Evolutionary conservation across 2,888 invertebrate genomes (phyloP).

Genomic region (Flabesymbios commensalis): DNA sequence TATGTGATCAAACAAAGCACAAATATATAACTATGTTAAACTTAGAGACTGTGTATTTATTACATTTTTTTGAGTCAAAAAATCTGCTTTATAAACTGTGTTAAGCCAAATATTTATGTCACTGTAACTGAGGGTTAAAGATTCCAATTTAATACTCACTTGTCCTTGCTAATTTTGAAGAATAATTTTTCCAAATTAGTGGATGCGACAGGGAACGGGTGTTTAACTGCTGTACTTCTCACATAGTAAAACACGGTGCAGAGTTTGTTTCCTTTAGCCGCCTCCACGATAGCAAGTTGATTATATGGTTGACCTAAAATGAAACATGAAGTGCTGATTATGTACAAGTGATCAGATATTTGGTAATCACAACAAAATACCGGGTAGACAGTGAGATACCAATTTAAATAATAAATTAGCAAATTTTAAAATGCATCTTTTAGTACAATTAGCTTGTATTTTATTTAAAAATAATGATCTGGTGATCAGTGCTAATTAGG

Average conservation of each 20-base stretch:
- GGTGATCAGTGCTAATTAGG: no score
- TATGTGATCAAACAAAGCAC: no score
- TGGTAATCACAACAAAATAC: background rate
- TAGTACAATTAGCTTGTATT: background rate
- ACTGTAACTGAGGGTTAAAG: no score
- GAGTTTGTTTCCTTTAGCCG: slow-evolving; percentile 77
- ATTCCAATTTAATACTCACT: no score
- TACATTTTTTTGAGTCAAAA: no score
- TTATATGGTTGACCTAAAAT: slow-evolving; percentile 89
- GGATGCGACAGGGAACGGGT: slow-evolving; percentile 83
- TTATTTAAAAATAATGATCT: background rate
- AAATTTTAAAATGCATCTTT: background rate
- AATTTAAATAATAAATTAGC: background rate
- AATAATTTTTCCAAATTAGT: slow-evolving; percentile 79
- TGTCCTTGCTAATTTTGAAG: slow-evolving; percentile 61
- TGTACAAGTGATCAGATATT: background rate
- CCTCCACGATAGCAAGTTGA: slow-evolving; percentile 80
- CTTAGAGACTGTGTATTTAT: no score
- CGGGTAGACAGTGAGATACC: background rate
- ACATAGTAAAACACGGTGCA: slow-evolving; percentile 86
- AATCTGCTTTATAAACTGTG: no score
- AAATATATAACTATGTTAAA: no score
- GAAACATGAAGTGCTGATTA: background rate
- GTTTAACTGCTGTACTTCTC: slow-evolving; percentile 79
- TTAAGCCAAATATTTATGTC: no score